A percentile compares a stretch with the other conserved stretches of the same genome.
Evolutionary conservation across 2,797 vertebrate genomes (phyloP).

Genomic region (Novumbra hubbsi): DNA sequence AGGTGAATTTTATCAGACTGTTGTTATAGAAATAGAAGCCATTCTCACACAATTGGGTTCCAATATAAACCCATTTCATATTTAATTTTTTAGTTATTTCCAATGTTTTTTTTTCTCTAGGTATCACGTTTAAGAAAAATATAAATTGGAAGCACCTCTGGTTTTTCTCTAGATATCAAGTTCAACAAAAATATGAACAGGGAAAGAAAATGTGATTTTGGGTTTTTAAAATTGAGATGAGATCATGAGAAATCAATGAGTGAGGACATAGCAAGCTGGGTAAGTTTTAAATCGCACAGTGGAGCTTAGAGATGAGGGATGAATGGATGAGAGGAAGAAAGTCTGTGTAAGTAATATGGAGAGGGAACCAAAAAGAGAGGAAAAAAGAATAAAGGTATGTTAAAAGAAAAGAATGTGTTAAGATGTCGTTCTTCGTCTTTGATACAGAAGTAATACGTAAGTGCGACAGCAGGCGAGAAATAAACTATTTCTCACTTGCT

Average conservation of each 20-base stretch:
- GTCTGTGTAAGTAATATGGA: conserved; percentile 3
- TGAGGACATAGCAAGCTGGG: conserved; percentile 29
- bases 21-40: conserved; percentile 29
- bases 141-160: neutral
- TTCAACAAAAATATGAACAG: conserved; percentile 20
- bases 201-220: neutral
- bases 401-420: neutral
- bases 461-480: neutral
- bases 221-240: conserved; percentile 37
- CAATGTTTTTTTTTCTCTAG: neutral
- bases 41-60: conserved; percentile 41
- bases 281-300: neutral
- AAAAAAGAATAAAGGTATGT: neutral
- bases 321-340: neutral
- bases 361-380: conserved; percentile 3
- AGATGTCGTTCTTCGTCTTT: conserved; percentile 10
- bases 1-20: conserved; percentile 48
- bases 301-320: neutral
- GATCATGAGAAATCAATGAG: conserved; percentile 38
- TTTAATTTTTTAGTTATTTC: conserved; percentile 20
- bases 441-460: conserved; percentile 35
- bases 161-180: neutral
- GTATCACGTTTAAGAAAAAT: neutral
- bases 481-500: too few species aligned
- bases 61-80: conserved; percentile 28